Evolutionary conservation across 2,113 vertebrate species (phyloP).

Genomic region (Atractosteus spatula): DNA sequence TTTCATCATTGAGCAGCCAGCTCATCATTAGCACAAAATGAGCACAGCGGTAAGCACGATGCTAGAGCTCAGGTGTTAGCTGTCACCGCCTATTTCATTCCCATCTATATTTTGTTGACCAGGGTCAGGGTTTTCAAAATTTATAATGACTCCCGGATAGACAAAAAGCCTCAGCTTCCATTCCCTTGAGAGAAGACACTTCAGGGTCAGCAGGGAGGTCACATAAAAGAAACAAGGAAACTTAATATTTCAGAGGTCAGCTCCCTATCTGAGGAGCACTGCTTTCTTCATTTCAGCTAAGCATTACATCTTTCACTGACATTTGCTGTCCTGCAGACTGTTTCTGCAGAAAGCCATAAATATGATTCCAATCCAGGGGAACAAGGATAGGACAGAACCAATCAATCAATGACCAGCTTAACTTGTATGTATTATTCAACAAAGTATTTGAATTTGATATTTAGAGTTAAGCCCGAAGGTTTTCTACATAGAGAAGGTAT

Average conservation of each 20-base stretch:
- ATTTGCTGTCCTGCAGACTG: neutral
- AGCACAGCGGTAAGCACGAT: neutral
- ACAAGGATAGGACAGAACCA: slow-evolving; percentile 31
- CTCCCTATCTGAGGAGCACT: no score
- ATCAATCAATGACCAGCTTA: slow-evolving; percentile 15
- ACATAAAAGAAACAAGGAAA: neutral
- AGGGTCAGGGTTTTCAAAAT: neutral
- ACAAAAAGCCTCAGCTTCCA: neutral
- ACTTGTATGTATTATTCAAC: no score
- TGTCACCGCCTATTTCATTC: neutral
- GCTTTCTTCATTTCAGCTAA: neutral
- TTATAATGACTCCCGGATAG: neutral
- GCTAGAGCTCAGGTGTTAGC: neutral
- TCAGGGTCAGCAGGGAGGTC: slow-evolving; percentile 3
- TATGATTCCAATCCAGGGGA: neutral
- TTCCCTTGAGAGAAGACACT: neutral
- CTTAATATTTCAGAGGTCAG: no score
- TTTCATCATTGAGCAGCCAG: neutral
- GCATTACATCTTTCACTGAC: neutral
- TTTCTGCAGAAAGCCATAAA: neutral
- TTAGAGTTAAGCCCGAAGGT: no score
- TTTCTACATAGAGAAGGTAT: no score
- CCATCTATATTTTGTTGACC: neutral
- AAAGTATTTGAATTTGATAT: no score
- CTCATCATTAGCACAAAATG: neutral